Evolutionary conservation across 2,797 vertebrate species (phyloP).

Genomic region (Aulostomus chinensis): DNA sequence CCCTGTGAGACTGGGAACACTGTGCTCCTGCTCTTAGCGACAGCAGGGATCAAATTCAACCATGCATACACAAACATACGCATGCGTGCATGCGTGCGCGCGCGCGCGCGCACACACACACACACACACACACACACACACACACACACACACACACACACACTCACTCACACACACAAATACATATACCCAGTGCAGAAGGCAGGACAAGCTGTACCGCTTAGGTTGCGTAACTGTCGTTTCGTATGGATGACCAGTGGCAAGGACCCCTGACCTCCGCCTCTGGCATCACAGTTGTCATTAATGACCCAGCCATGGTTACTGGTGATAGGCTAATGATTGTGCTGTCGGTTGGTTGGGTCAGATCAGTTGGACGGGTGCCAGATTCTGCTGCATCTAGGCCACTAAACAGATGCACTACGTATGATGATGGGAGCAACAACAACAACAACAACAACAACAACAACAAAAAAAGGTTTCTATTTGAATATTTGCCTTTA

Average conservation of each 20-base stretch:
- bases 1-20: constrained; percentile 18
- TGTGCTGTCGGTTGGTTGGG: constrained; percentile 26
- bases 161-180: no score
- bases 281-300: constrained; percentile 49
- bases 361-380: constrained; percentile 32
- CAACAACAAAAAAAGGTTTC: no score
- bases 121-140: constrained; percentile 7
- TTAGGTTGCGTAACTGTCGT: constrained; percentile 57
- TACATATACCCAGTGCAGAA: constrained; percentile 14
- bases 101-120: not conserved
- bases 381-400: constrained; percentile 45
- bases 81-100: no score
- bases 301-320: constrained; percentile 61
- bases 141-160: constrained; percentile 5
- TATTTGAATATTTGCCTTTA: no score
- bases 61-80: constrained; percentile 12
- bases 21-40: constrained; percentile 22
- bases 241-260: constrained; percentile 28
- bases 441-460: no score
- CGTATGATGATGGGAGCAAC: not conserved
- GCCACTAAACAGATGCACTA: constrained; percentile 34
- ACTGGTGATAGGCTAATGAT: constrained; percentile 65
- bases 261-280: constrained; percentile 33
- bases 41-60: constrained; percentile 30
- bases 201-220: constrained; percentile 39